These are phyloP conservation scores for Aphelocoma californica DNA, from an alignment of 2,797 vertebrate species.

Conservation along the genomic window DNA sequence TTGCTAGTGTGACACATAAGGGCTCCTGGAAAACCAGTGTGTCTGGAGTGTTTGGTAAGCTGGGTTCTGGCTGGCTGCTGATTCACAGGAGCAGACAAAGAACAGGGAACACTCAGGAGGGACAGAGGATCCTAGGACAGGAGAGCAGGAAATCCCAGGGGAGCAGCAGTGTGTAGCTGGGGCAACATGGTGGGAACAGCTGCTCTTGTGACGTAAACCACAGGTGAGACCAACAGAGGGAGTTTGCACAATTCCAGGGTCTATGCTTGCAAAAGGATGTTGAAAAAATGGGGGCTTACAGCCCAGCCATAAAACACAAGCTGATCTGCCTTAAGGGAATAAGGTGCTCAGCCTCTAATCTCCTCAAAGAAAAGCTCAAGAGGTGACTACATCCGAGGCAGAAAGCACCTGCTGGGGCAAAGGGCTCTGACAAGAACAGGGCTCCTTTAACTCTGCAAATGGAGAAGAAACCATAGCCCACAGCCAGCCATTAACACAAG, in stretches of 20 bases:
- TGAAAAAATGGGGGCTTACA: background rate
- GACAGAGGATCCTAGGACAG: background rate
- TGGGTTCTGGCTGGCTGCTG: background rate
- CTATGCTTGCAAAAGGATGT: background rate
- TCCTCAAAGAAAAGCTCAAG: background rate
- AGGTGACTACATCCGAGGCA: background rate
- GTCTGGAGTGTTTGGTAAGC: background rate
- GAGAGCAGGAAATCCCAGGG: background rate
- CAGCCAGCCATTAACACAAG: background rate
- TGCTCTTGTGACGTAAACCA: background rate
- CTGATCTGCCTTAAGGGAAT: background rate
- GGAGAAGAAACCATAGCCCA: background rate
- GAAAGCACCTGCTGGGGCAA: background rate
- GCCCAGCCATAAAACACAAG: background rate
- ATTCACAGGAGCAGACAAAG: background rate
- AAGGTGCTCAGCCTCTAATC: background rate
- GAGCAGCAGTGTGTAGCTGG: background rate
- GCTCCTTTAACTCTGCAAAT: background rate
- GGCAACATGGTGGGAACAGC: rapidly evolving
- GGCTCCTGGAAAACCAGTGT: background rate
- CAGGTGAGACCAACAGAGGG: background rate
- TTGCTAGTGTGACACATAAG: background rate
- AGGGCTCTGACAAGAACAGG: background rate
- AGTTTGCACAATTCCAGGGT: background rate
- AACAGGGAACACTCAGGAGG: background rate